phyloP scores from a whole-genome alignment of 2,888 invertebrate genomes.

The Lithosia quadra region DNA sequence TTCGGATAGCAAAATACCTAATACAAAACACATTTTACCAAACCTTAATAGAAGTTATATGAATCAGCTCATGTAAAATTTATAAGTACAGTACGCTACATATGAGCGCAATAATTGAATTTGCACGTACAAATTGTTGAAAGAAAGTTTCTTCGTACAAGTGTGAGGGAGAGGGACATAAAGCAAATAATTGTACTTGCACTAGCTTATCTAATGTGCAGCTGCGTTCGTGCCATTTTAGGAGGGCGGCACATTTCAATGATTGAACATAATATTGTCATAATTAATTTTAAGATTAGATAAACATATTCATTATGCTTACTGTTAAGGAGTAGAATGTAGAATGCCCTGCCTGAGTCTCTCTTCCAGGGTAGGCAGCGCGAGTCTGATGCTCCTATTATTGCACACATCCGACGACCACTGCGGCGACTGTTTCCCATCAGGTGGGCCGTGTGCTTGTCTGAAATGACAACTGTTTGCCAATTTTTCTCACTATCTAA shows the following conservation, averaged over 20 bases:
- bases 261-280: conserved; percentile 52
- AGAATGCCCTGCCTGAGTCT: too few relatives aligned
- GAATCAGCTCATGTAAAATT: conserved; percentile 36
- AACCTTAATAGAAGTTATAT: conserved; percentile 26
- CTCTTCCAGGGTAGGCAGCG: too few relatives aligned
- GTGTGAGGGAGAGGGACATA: conserved; percentile 24
- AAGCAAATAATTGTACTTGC: conserved; percentile 42
- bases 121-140: conserved; percentile 22
- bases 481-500: not conserved
- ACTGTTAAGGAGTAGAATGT: too few relatives aligned
- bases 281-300: not conserved
- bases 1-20: too few relatives aligned
- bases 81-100: conserved; percentile 20
- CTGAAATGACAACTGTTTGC: not conserved
- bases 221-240: conserved; percentile 75
- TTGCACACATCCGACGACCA: too few relatives aligned
- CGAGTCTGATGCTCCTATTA: too few relatives aligned
- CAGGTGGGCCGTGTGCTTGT: too few relatives aligned
- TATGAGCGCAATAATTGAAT: conserved; percentile 35
- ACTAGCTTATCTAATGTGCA: conserved; percentile 72
- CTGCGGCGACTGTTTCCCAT: too few relatives aligned
- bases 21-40: conserved; percentile 31
- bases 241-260: conserved; percentile 62
- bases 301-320: not conserved
- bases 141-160: conserved; percentile 21